A percentile compares a stretch with the other conserved stretches of the same genome.
These are phyloP conservation scores for Scrobipalpa costella DNA, from an alignment of 2,888 invertebrate species.

Conservation along the genomic window DNA sequence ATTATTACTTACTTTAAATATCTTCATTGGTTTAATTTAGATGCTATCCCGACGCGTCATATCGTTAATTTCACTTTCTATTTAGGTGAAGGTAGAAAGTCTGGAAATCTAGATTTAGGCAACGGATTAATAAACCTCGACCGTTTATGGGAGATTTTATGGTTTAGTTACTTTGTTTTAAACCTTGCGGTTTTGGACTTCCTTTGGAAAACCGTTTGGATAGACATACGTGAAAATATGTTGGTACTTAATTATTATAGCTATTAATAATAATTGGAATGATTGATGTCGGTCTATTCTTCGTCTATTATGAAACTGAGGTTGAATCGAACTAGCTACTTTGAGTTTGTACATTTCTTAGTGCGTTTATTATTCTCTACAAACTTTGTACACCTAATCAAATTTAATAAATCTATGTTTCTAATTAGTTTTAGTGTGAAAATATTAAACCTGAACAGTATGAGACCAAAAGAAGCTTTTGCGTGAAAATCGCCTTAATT, in stretches of 20 bases:
- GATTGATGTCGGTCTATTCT: too few species aligned
- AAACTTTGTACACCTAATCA: too few species aligned
- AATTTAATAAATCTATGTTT: too few species aligned
- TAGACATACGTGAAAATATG: conserved; percentile 4
- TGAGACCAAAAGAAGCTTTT: too few species aligned
- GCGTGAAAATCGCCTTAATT: too few species aligned
- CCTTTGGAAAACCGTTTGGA: conserved; percentile 15
- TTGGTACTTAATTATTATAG: background rate
- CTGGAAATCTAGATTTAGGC: conserved; percentile 38
- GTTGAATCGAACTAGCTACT: too few species aligned
- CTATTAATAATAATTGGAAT: background rate
- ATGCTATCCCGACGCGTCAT: background rate
- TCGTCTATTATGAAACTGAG: too few species aligned
- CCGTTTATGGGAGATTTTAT: conserved; percentile 2
- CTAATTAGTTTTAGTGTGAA: too few species aligned
- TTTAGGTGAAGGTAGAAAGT: conserved; percentile 39
- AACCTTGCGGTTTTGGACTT: conserved; percentile 8
- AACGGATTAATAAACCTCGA: conserved; percentile 27
- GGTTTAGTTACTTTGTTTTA: background rate
- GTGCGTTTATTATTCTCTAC: too few species aligned
- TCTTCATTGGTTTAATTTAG: background rate
- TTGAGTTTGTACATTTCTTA: too few species aligned
- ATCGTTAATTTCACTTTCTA: background rate
- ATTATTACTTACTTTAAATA: too few species aligned
- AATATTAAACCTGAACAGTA: too few species aligned